Conservation (phyloP, 2,113 vertebrate genomes). For the Pluvianellus socialis region DNA sequence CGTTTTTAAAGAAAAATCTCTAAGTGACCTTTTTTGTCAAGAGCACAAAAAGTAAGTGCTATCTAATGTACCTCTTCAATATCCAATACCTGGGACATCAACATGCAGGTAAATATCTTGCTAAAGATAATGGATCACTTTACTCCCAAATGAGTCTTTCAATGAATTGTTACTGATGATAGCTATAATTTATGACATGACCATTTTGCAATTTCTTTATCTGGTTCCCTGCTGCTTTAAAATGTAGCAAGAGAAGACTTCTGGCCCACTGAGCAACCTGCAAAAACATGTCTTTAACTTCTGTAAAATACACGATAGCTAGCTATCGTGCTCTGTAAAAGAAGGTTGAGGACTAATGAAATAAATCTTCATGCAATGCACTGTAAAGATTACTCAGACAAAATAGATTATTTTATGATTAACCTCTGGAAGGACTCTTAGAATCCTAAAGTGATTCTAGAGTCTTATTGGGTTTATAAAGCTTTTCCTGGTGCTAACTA, state of each 20-base stretch:
- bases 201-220: background rate
- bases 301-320: background rate
- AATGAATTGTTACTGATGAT: background rate
- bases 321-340: background rate
- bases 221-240: background rate
- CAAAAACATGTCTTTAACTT: background rate
- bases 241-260: background rate
- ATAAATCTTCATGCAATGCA: background rate
- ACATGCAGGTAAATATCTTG: background rate
- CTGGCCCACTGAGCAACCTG: background rate
- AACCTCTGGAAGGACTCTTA: background rate
- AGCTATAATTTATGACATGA: background rate
- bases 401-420: conserved; percentile 1
- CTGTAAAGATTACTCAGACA: background rate
- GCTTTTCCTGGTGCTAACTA: background rate
- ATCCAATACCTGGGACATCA: background rate
- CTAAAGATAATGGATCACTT: background rate
- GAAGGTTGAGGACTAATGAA: background rate
- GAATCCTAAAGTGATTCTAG: background rate
- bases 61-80: background rate
- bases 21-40: background rate
- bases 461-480: background rate
- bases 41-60: background rate
- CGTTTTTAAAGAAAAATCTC: background rate
- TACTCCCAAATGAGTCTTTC: background rate